Evolutionary conservation across 2,888 invertebrate genomes (phyloP), one percentile per base, ranked within the genome.

Genomic region (Agrotis exclamationis): DNA sequence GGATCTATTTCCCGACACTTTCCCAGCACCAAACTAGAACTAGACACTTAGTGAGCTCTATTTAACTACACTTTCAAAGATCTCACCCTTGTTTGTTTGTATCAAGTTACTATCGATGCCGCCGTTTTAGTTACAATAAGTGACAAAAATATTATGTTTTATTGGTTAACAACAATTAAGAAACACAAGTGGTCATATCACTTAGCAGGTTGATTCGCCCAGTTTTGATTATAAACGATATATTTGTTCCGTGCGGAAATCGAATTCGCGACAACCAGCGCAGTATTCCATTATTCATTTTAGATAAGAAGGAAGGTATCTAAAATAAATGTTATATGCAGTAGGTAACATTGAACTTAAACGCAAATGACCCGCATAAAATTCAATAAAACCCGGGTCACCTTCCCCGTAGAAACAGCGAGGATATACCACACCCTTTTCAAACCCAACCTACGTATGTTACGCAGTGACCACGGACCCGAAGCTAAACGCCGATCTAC

Each of bases 391-490:
- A 28, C 47, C 28, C 9, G 9, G 14, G 11, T 44, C 33, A 47
- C 51, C 14, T 71, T 67, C 24, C 18, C 24, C 57, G 5, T 24
- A 20, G 48, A 33, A 14, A 45, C 24, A 70, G 18, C 5, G 14
- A 4, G 50, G 14, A 44, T 57, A 57, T 11, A 64, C 50, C 50
- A 77, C 70, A 51, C 70, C 77, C 57, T 77, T 47, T 47, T 16
- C 20, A 53, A 24, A 51, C 7, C 4, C 20, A 45, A 22, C 53
- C 39, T 44, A 39, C 33, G 18, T n/a, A 28, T 22, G 51, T 45
- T n/a, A 20, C 45, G 9, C 24, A 13, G 45, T 39, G 65, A 39
- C 18, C 24, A 20, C 48, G 47, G 22, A 6, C n/a, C 24, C 13
- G 14, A 13, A 18, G 13, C 39, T 39, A 11, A 11, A 39, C 39